These are phyloP conservation scores for Tetragnatha versicolor DNA, from an alignment of 1,140 invertebrate genomes.

Conservation along the genomic window DNA sequence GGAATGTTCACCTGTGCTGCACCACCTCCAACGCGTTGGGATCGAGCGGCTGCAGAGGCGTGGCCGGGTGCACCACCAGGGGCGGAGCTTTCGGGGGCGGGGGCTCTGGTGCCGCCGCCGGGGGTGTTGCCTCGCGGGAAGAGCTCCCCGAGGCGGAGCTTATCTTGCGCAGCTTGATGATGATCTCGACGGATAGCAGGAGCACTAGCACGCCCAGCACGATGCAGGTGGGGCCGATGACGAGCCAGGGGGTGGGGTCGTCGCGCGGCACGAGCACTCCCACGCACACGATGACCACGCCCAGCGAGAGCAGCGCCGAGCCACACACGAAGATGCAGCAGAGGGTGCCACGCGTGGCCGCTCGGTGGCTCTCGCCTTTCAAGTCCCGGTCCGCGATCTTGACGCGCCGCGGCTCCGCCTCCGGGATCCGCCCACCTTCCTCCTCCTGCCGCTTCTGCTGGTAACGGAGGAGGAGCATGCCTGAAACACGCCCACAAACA, in stretches of 20 bases:
- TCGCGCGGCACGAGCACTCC: constrained; percentile 18
- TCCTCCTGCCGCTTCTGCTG: constrained; percentile 35
- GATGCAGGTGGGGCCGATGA: constrained; percentile 53
- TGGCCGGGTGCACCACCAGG: constrained; percentile 31
- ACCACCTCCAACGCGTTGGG: constrained; percentile 2
- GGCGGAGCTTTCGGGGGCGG: not conserved
- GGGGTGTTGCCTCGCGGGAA: not conserved
- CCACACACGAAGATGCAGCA: constrained; percentile 52
- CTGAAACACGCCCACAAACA: not conserved
- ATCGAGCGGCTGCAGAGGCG: constrained; percentile 34
- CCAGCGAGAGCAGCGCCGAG: constrained; percentile 20
- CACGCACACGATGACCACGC: constrained; percentile 12
- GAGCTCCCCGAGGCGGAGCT: not conserved
- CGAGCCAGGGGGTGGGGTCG: constrained; percentile 51
- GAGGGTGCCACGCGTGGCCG: constrained; percentile 45
- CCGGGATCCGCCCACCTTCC: not conserved
- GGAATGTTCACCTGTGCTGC: constrained; percentile 44
- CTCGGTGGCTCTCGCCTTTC: constrained; percentile 21
- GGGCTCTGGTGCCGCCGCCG: not conserved
- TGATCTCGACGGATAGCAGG: constrained; percentile 51
- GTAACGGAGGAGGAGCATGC: constrained; percentile 47
- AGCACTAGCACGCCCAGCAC: constrained; percentile 48
- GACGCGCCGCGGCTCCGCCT: constrained; percentile 28
- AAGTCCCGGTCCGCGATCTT: constrained; percentile 47
- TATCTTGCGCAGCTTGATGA: constrained; percentile 48